Base-by-base conservation (phyloP, 2,797 vertebrate genomes). In the Hozukius guyotensis region DNA sequence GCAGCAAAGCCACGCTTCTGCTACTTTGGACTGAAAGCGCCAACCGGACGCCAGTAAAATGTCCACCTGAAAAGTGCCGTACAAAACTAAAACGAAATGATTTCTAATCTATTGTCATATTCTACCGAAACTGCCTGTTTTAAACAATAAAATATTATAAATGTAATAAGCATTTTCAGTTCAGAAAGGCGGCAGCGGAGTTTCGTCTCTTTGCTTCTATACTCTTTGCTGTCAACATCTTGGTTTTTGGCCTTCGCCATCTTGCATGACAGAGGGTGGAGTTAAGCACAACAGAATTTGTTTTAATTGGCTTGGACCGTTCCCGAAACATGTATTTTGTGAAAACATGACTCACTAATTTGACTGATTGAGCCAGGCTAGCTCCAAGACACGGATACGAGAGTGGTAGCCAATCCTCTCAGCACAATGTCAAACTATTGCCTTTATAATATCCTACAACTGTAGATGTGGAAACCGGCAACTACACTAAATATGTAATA, bases 201-300 rank as follows among this genome's bases (percentile, higher is more conserved):
- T 42, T 42, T 16, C 14, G 38, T 16, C 2, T 42, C 38, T 42
- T 46, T 46, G 42, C 16, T 46, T 46, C 42, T 7, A 7, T 46
- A 46, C 14, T 46, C 42, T 46, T 46, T 46, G 36, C 36, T 38
- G 36, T 38, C 36, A 38, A 38, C 49, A 53, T 53, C 11, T 56
- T 56, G 38, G 1, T 42, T 16, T 42, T 38, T 38, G 36, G 36
- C 36, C 0, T 0, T 42, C 14, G 13, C 0, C 14, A 42, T 42
- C 38, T 42, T 38, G 42, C 55, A 24, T 4, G 18, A 49, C 46
- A 49, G 46, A 49, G 46, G 46, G 0, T 49, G 46, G 46, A 4
- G 46, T 1, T 20, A 18, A 49, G 46, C 18, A 20, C 46, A 49
- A 49, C 46, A 8, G 46, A 49, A 49, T 49, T 20, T 0, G 49